Conservation (phyloP, 2,888 invertebrate genomes). For the Autographa pulchrina region DNA sequence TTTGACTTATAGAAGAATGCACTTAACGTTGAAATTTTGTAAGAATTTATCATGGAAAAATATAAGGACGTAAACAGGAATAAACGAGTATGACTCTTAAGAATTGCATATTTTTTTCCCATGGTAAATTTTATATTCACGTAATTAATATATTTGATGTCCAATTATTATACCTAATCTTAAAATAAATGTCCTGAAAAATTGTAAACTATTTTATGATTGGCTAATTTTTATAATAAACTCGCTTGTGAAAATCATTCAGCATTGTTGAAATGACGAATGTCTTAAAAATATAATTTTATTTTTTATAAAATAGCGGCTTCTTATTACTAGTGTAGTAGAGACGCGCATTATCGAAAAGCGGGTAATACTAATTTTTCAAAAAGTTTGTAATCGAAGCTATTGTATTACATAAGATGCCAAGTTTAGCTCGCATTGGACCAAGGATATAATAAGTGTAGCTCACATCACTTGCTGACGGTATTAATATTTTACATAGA, state of each 20-base stretch:
- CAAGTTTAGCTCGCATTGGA: constrained; percentile 86
- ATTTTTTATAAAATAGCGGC: constrained; percentile 60
- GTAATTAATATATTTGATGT: constrained; percentile 55
- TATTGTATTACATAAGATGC: constrained; percentile 84
- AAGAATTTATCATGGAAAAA: constrained; percentile 45
- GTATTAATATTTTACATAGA: constrained; percentile 76
- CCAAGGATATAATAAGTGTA: constrained; percentile 86
- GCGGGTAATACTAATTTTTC: constrained; percentile 59
- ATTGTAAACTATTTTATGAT: constrained; percentile 57
- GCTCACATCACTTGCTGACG: constrained; percentile 84
- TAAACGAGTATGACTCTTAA: constrained; percentile 35
- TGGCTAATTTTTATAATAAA: constrained; percentile 57
- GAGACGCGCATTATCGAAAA: constrained; percentile 75
- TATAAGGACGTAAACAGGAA: constrained; percentile 16
- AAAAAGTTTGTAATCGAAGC: constrained; percentile 56
- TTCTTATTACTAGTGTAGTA: constrained; percentile 49
- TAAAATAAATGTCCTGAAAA: constrained; percentile 49
- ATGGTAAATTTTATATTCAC: constrained; percentile 41
- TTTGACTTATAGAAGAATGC: constrained; percentile 54
- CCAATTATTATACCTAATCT: constrained; percentile 46
- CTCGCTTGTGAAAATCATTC: constrained; percentile 21
- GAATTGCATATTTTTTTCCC: constrained; percentile 27
- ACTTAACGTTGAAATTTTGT: constrained; percentile 44
- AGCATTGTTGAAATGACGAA: constrained; percentile 34
- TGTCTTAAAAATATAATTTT: constrained; percentile 47